Evolutionary conservation across 2,797 vertebrate genomes (phyloP).

Genomic region (Alfaro cultratus): DNA sequence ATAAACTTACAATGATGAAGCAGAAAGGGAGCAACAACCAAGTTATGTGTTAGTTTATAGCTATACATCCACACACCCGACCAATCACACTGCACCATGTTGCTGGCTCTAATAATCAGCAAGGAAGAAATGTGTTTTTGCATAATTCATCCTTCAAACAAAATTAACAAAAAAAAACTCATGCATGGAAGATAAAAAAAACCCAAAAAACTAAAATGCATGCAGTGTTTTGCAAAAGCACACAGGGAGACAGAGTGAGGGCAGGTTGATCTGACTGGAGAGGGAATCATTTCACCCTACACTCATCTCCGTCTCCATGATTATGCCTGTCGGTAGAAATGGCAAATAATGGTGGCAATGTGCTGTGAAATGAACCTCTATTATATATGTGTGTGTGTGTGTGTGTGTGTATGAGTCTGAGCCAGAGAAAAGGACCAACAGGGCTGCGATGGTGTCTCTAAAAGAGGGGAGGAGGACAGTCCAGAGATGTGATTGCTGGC

Average conservation of each 20-base stretch:
- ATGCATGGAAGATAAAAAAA: neutral
- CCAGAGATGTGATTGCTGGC: slow-evolving; percentile 45
- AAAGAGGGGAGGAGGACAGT: slow-evolving; percentile 15
- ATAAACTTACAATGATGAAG: neutral
- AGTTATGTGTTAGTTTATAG: neutral
- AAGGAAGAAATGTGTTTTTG: neutral
- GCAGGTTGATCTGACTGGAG: slow-evolving; percentile 64
- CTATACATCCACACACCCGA: neutral
- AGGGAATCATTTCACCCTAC: slow-evolving; percentile 61
- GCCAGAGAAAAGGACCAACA: neutral
- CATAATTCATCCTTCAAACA: neutral
- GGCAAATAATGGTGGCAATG: slow-evolving; percentile 77
- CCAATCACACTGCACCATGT: neutral
- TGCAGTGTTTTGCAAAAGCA: slow-evolving; percentile 4
- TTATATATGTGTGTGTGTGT: slow-evolving; percentile 43
- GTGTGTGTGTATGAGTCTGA: slow-evolving; percentile 21
- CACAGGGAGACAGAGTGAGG: slow-evolving; percentile 14
- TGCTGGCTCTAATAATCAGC: neutral
- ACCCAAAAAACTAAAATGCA: neutral
- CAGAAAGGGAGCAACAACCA: neutral
- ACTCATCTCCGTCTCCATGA: slow-evolving; percentile 65
- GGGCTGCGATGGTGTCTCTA: slow-evolving; percentile 2
- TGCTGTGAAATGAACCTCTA: slow-evolving; percentile 76
- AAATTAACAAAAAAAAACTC: neutral
- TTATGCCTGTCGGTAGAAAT: slow-evolving; percentile 70